Percentiles rank a stretch among this genome's conserved stretches.
phyloP scores from a whole-genome alignment of 2,797 vertebrate genomes.

The Cyclopterus lumpus region DNA sequence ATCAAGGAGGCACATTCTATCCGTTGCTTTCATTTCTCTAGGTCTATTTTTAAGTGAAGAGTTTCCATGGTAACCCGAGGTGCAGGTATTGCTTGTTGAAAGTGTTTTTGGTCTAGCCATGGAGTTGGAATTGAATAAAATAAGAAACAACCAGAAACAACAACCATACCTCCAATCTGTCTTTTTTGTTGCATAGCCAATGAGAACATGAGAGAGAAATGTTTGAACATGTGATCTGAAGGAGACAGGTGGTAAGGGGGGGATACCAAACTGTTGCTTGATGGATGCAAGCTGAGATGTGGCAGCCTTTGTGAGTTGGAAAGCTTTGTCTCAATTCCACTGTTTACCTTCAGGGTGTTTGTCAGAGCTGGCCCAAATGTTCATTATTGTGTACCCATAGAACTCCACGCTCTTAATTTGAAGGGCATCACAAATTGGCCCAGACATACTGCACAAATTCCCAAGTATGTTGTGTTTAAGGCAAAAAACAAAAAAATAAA shows the following conservation, averaged over 20 bases:
- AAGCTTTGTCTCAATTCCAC: constrained; percentile 52
- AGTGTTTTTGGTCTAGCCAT: constrained; percentile 74
- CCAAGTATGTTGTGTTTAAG: constrained; percentile 23
- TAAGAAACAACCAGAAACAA: constrained; percentile 62
- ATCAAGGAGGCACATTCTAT: constrained; percentile 73
- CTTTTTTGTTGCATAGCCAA: constrained; percentile 38
- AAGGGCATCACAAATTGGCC: constrained; percentile 42
- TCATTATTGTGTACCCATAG: constrained; percentile 34
- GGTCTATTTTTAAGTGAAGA: constrained; percentile 83
- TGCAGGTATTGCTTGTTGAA: constrained; percentile 77
- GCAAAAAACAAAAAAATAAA: constrained; percentile 23
- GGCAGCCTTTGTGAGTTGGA: constrained; percentile 45
- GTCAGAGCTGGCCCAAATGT: constrained; percentile 39
- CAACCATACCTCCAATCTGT: constrained; percentile 53
- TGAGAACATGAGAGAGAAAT: constrained; percentile 50
- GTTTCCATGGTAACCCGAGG: constrained; percentile 84
- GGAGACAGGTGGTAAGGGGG: constrained; percentile 48
- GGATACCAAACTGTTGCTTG: constrained; percentile 58
- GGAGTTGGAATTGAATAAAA: constrained; percentile 72
- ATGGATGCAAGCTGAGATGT: constrained; percentile 57
- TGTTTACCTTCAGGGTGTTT: constrained; percentile 53
- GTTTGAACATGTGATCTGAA: constrained; percentile 61
- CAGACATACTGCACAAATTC: constrained; percentile 25
- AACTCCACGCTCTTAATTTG: constrained; percentile 33
- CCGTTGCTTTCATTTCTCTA: constrained; percentile 67